Evolutionary conservation across 2,888 invertebrate genomes (phyloP).

Genomic region (Patella ulyssiponensis): DNA sequence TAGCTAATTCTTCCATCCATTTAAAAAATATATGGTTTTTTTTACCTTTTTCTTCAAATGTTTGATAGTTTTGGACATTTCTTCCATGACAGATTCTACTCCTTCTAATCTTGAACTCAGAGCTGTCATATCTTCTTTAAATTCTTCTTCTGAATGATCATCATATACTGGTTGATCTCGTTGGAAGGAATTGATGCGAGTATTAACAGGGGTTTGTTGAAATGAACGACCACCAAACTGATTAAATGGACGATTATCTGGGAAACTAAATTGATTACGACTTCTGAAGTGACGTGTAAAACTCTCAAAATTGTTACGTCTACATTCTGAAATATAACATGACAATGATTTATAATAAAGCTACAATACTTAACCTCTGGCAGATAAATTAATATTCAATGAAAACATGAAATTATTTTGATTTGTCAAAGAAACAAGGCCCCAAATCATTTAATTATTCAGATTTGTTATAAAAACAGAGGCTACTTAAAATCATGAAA

Average conservation of each 20-base stretch:
- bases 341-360: not conserved
- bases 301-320: constrained; percentile 68
- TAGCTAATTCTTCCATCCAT: no score
- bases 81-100: constrained; percentile 75
- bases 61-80: constrained; percentile 75
- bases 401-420: no score
- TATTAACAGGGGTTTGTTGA: not conserved
- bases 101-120: constrained; percentile 70
- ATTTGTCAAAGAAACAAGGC: no score
- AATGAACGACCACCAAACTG: not conserved
- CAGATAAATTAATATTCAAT: no score
- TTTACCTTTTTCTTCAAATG: constrained; percentile 74
- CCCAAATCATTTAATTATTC: no score
- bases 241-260: constrained; percentile 41
- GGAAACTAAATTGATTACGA: constrained; percentile 55
- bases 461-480: no score
- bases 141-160: not conserved
- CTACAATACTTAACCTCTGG: not conserved
- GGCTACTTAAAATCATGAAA: no score
- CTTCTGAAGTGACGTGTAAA: constrained; percentile 67
- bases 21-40: not conserved
- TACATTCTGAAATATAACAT: constrained; percentile 65
- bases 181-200: not conserved
- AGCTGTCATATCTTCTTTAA: constrained; percentile 7
- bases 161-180: not conserved